Conservation (phyloP, 2,113 vertebrate genomes). For the Hypomesus transpacificus region DNA sequence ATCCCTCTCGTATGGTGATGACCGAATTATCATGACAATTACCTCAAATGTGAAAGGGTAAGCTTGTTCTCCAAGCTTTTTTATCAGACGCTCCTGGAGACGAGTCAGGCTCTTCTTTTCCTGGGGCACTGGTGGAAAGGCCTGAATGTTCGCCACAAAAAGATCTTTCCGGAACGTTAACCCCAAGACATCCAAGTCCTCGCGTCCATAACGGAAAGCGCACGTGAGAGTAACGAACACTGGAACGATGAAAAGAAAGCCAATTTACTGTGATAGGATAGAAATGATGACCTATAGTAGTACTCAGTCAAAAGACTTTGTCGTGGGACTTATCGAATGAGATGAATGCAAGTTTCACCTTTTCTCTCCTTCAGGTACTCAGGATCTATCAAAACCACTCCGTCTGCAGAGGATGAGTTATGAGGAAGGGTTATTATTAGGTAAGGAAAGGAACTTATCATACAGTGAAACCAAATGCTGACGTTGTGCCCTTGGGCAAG, state of each 20-base stretch:
- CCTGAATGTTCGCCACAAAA: constrained; percentile 87
- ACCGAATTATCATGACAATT: not conserved
- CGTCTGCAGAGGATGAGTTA: constrained; percentile 73
- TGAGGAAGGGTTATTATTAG: not conserved
- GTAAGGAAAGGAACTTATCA: not conserved
- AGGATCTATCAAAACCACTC: constrained; percentile 91
- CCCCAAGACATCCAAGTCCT: constrained; percentile 93
- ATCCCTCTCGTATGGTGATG: no score
- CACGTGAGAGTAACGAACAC: constrained; percentile 94
- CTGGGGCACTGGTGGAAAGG: constrained; percentile 82
- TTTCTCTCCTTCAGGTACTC: constrained; percentile 95
- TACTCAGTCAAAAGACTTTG: no score
- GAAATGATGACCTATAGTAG: no score
- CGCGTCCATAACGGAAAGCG: constrained; percentile 93
- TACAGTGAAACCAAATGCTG: not conserved
- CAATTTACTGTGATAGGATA: not conserved
- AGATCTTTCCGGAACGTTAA: constrained; percentile 94
- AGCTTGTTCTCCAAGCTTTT: constrained; percentile 92
- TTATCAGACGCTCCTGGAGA: constrained; percentile 91
- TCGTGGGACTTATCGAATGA: no score
- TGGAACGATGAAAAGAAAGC: constrained; percentile 44
- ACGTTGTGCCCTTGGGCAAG: no score
- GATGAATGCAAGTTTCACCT: constrained; percentile 69
- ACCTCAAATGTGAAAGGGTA: constrained; percentile 95
- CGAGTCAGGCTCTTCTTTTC: constrained; percentile 83